Base-by-base conservation (phyloP, 2,888 invertebrate species). In the Anthophora plumipes region DNA sequence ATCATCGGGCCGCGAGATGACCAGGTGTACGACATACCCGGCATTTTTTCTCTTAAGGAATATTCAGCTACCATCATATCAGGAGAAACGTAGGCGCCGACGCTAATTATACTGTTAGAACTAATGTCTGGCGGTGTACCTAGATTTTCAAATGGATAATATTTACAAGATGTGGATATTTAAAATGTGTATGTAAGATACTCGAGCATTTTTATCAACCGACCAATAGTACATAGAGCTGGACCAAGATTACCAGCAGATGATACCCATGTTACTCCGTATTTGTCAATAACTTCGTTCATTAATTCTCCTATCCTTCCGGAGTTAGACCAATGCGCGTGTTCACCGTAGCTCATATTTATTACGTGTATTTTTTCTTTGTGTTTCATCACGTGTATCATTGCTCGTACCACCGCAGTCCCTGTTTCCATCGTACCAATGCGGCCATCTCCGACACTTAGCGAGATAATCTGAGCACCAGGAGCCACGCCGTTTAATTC, bases 301-400 rank as follows among this genome's bases (percentile, higher is more conserved):
- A 98, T 97, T 83, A 98, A 94, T 82, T 97, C 96, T 60, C 98
- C 97, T 77, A 98, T 94, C 69, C 98, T 96, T 14, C 99, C 99
- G 9, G 96, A 94, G 93, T 98, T 97, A 3, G 97, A 96, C 97
- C 98, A 98, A 93, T 98, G 97, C 0, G 98, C 96, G 89, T 97
- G 98, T 94, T 99, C 99, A 0, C 99, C 99, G 90, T 99, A 99
- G 91, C 99, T 99, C 98, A 98, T 99, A 93, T 99, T 99, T 86
- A 99, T 97, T 0, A 99, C 96, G 92, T 99, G 97, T 67, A 98
- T 94, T 88, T 95, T 95, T 90, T 96, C 96, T 73, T 92, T 91
- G 48, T 91, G 92, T 70, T 93, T 92, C 97, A 98, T 98, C 50
- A 98, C 95, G 93, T 96, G 96, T 87, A 97, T 96, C 95, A 99